Conservation (phyloP, 2,888 invertebrate species). For the Drosophila maculinotata region DNA sequence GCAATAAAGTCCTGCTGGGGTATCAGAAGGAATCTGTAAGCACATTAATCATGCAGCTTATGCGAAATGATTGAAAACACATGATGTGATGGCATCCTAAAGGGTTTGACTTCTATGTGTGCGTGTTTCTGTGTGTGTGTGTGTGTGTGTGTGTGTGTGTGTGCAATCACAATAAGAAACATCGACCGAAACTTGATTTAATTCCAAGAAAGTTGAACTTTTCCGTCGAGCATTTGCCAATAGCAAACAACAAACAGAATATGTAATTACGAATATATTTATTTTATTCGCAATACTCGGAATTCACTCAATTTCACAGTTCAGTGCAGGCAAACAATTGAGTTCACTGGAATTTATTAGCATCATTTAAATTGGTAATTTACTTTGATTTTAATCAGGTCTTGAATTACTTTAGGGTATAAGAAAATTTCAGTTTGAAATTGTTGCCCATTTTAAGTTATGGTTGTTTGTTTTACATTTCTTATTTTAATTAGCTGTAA, state of each 20-base stretch:
- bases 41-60: conserved; percentile 72
- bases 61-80: conserved; percentile 69
- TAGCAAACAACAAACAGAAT: conserved; percentile 48
- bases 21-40: conserved; percentile 35
- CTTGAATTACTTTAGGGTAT: conserved; percentile 5
- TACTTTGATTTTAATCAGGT: conserved; percentile 10
- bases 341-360: conserved; percentile 29
- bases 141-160: neutral
- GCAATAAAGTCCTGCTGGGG: conserved; percentile 50
- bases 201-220: conserved; percentile 11
- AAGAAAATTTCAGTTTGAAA: neutral
- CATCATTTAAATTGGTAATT: conserved; percentile 23
- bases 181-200: conserved; percentile 6
- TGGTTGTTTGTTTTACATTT: neutral
- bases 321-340: conserved; percentile 16
- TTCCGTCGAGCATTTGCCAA: conserved; percentile 12
- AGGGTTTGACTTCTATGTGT: conserved; percentile 9
- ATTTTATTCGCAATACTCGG: conserved; percentile 13
- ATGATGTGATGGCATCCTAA: conserved; percentile 34
- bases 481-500: too few relatives aligned
- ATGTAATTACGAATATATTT: conserved; percentile 28
- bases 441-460: conserved; percentile 7
- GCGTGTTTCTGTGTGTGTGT: neutral
- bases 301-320: conserved; percentile 39
- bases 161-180: conserved; percentile 13